Evolutionary conservation across 2,113 vertebrate species (phyloP), one percentile per base, ranked within the genome.

Genomic region (Coryphaenoides rupestris): DNA sequence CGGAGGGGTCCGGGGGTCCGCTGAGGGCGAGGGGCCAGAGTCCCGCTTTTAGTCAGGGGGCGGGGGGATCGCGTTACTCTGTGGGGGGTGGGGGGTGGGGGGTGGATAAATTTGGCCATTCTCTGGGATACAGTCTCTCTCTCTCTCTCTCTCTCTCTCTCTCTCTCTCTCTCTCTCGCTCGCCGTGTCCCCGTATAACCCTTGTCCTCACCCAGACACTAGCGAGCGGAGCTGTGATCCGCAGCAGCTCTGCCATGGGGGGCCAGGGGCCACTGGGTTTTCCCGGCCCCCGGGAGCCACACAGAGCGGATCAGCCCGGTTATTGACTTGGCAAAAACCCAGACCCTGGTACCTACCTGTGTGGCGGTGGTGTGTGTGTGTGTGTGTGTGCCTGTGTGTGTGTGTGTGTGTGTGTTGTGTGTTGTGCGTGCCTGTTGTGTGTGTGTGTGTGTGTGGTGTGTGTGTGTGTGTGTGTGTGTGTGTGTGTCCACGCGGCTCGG

Each of bases 271-370:
- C 79, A 80, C 69, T 81, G 72, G 80, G 80, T 80, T 78, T 74
- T n/a, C n/a, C n/a, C n/a, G n/a, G n/a, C n/a, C n/a, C n/a, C n/a
- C n/a, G n/a, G n/a, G n/a, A n/a, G n/a, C n/a, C n/a, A n/a, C n/a
- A n/a, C n/a, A n/a, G n/a, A n/a, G n/a, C n/a, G 69, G 84, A 87
- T 89, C 76, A 84, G 72, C 55, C 71, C 77, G n/a, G 62, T 87
- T 86, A 87, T 89, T 85, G 85, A 86, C 80, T 86, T 86, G 87
- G 87, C 85, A 79, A 59, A 68, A 70, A 60, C 69, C 81, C 63
- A 68, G 75, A n/a, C n/a, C n/a, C 70, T 77, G 80, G 75, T 83
- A 72, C 54, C 77, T 76, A 21, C 21, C 52, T 45, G 60, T 62
- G n/a, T n/a, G n/a, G n/a, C n/a, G n/a, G n/a, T n/a, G n/a, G n/a